phyloP scores from a whole-genome alignment of 2,797 vertebrate species.

The Gobionotothen gibberifrons region DNA sequence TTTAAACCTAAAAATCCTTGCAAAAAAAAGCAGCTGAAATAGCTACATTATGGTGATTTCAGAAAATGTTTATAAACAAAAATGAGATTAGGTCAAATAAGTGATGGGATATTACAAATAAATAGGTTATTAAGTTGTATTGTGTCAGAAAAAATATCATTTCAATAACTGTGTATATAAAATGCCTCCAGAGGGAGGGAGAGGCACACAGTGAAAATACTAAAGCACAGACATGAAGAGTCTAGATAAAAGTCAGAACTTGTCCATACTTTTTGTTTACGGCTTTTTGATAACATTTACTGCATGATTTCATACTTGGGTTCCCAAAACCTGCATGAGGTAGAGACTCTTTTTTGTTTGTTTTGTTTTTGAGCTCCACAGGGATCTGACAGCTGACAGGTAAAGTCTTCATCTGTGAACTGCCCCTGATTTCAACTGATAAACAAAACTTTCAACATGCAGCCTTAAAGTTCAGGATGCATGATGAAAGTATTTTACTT shows the following conservation, averaged over 20 bases:
- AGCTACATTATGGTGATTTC: neutral
- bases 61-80: neutral
- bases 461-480: neutral
- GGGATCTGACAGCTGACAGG: conserved; percentile 1
- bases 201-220: neutral
- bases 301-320: neutral
- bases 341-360: neutral
- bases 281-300: neutral
- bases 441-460: neutral
- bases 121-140: neutral
- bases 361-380: neutral
- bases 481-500: no score
- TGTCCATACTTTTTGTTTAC: neutral
- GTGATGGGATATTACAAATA: neutral
- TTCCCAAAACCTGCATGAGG: neutral
- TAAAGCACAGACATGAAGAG: neutral
- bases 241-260: neutral
- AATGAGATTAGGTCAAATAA: neutral
- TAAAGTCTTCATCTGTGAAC: neutral
- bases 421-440: neutral
- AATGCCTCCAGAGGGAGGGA: neutral
- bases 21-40: neutral
- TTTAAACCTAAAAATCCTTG: neutral
- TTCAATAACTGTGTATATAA: no score
- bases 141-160: neutral